Percentiles rank a stretch among this genome's conserved stretches.
Conservation (phyloP, 2,113 vertebrate species). For the Perognathus longimembris region DNA sequence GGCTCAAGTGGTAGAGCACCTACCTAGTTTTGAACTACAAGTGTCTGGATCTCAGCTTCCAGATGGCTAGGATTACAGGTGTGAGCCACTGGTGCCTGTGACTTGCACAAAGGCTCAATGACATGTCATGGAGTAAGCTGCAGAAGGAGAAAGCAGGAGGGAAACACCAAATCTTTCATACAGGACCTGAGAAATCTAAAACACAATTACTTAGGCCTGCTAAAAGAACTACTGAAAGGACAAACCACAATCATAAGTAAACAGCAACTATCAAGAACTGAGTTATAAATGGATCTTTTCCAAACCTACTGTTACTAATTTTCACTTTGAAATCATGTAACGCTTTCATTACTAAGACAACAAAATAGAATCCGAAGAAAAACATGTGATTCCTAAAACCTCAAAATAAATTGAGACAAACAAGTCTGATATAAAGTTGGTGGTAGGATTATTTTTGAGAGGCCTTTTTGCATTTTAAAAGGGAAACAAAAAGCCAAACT, state of each 20-base stretch:
- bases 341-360: not conserved
- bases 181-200: not conserved
- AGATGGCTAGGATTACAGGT: no score
- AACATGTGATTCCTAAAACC: not conserved
- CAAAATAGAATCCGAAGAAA: conserved; percentile 10
- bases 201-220: not conserved
- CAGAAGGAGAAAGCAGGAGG: not conserved
- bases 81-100: no score
- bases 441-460: not conserved
- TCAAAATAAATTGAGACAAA: not conserved
- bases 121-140: no score
- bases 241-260: not conserved
- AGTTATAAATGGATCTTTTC: not conserved
- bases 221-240: not conserved
- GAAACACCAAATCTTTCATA: not conserved
- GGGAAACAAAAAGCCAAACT: not conserved
- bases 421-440: not conserved
- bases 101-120: not conserved
- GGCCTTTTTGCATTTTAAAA: not conserved
- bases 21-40: no score
- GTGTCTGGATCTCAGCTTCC: no score
- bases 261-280: not conserved
- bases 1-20: no score
- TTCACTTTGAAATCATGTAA: not conserved
- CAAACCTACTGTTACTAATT: not conserved